Percentiles rank a stretch among this genome's conserved stretches.
Evolutionary conservation across 1,140 invertebrate species (phyloP).

Genomic region (Trigoniulus corallinus): DNA sequence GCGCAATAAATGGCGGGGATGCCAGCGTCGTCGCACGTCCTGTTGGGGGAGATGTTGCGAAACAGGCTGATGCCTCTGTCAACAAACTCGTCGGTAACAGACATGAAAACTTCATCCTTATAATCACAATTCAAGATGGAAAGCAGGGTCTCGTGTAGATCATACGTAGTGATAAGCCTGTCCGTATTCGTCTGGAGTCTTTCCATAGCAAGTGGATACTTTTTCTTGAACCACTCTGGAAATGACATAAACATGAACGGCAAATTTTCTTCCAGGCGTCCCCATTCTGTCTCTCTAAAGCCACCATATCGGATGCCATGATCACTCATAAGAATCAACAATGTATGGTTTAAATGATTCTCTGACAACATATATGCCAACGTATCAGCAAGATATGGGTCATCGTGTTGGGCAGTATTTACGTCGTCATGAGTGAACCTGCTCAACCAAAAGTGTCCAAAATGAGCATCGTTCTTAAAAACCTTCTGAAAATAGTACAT

Average conservation of each 20-base stretch:
- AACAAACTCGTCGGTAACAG: too few species aligned
- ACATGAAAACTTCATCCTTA: background rate
- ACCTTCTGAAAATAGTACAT: background rate
- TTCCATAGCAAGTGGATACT: slow-evolving; percentile 1
- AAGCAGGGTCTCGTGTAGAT: slow-evolving; percentile 5
- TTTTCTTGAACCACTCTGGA: background rate
- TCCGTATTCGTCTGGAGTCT: slow-evolving; percentile 1
- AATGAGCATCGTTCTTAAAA: background rate
- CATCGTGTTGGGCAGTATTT: background rate
- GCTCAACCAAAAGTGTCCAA: background rate
- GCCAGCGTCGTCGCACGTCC: slow-evolving; percentile 23
- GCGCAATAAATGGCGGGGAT: slow-evolving; percentile 28
- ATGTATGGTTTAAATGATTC: slow-evolving; percentile 5
- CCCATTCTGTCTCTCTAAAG: slow-evolving; percentile 8
- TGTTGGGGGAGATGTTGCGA: background rate
- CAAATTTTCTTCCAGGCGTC: slow-evolving; percentile 8
- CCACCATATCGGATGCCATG: slow-evolving; percentile 8
- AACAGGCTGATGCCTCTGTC: slow-evolving; percentile 1
- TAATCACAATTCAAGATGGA: background rate
- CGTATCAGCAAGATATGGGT: background rate
- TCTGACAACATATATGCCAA: background rate
- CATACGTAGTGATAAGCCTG: slow-evolving; percentile 5
- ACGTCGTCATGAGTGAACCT: slow-evolving; percentile 4
- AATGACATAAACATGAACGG: slow-evolving; percentile 7
- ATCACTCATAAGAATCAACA: slow-evolving; percentile 8